Evolutionary conservation across 2,888 invertebrate species (phyloP), one percentile per base, ranked within the genome.

Genomic region (Drosophila imparisetae): DNA sequence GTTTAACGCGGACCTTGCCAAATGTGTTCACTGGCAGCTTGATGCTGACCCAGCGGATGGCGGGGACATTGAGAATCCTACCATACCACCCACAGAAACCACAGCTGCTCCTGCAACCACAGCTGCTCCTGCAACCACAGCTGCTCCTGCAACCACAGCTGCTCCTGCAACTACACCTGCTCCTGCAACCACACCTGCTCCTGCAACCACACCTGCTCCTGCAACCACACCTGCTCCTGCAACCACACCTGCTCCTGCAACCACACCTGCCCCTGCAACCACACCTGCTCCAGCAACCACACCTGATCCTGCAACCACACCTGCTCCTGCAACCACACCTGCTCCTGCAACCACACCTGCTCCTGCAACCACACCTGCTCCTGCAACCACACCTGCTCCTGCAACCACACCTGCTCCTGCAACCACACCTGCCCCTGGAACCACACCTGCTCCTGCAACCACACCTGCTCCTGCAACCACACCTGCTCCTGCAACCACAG

Each of bases 51-150:
- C 53, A 53, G 66, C 54, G n/a, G 80, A 82, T 1, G 72, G 67
- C n/a, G 60, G 81, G 29, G 86, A 90, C 48, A 81, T 84, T 49
- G 81, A 83, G 65, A 84, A 73, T 32, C 86, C 90, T 0, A 89
- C 81, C 8, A 58, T 82, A 45, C 83, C 90, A 21, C 77, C 65
- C 0, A 55, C 54, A 8, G 38, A 11, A 0, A 66, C 78, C 0
- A 13, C 34, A 13, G 50, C 30, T 1, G 54, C 30, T 30, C 36
- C 0, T 30, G 30, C 10, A 30, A 30, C 0, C 30, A 30, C 30
- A 30, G 2, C 0, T 30, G 30, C 30, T 30, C 45, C 69, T 4
- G 29, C 2, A 36, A 1, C 42, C 2, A 42, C 61, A 0, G 34
- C 13, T 15, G 27, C n/a, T 1, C 42, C 65, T 11, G 57, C 30